Conservation (phyloP, 2,113 vertebrate genomes). For the Rhinolophus ferrumequinum region DNA sequence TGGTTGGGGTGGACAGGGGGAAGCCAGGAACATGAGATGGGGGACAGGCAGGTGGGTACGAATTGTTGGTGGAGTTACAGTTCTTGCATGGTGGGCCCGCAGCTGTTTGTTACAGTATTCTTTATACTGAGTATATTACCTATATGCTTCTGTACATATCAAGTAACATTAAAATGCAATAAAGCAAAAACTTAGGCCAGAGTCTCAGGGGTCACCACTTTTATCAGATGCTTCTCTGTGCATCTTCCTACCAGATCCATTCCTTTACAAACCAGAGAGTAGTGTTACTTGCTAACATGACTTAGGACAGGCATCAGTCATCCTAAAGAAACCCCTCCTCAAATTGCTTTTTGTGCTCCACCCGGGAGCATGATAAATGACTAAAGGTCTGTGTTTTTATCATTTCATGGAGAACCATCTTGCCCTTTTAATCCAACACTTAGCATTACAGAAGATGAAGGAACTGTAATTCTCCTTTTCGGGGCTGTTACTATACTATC, state of each 20-base stretch:
- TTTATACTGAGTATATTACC: not conserved
- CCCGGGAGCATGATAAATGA: not conserved
- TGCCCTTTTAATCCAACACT: not conserved
- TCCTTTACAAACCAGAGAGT: not conserved
- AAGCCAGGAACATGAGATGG: not conserved
- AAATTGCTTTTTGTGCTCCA: not conserved
- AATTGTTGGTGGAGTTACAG: not conserved
- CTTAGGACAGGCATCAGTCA: not conserved
- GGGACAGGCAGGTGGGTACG: not conserved
- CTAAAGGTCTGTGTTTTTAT: not conserved
- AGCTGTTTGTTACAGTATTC: not conserved
- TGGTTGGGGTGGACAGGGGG: not conserved
- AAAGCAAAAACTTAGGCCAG: not conserved
- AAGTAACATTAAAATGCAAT: slow-evolving; percentile 8
- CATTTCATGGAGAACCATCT: not conserved
- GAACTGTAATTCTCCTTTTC: not conserved
- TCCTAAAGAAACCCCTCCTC: not conserved
- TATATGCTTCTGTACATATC: not conserved
- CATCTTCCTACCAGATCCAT: not conserved
- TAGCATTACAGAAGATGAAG: not conserved
- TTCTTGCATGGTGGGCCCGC: not conserved
- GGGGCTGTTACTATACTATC: not conserved
- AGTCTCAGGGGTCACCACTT: not conserved
- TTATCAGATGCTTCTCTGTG: not conserved
- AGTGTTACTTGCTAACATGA: not conserved